phyloP scores from a whole-genome alignment of 2,113 vertebrate species.

The Caloenas nicobarica region DNA sequence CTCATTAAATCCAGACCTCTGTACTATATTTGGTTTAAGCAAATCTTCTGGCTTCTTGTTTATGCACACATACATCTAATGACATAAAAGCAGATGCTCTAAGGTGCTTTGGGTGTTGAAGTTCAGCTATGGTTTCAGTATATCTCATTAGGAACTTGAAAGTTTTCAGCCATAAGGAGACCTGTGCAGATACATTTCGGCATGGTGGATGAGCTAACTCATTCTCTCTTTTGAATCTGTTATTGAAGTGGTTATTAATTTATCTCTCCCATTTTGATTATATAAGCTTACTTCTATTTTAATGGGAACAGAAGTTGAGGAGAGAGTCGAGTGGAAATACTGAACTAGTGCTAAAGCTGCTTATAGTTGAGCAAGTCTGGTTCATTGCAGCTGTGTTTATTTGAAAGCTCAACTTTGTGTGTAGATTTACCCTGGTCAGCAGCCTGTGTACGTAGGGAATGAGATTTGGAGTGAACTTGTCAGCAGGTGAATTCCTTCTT shows the following conservation, averaged over 20 bases:
- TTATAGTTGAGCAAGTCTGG: neutral
- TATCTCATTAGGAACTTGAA: neutral
- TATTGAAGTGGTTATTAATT: neutral
- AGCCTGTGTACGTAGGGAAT: neutral
- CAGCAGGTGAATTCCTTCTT: slow-evolving; percentile 19
- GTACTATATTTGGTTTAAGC: neutral
- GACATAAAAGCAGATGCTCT: neutral
- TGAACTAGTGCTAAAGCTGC: neutral
- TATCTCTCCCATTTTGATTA: neutral
- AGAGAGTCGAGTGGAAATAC: neutral
- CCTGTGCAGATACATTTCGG: neutral
- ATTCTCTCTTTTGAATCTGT: neutral
- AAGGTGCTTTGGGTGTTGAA: neutral
- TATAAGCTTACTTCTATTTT: neutral
- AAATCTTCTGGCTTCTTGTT: neutral
- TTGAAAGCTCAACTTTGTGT: neutral
- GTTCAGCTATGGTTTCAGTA: neutral
- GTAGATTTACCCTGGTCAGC: neutral
- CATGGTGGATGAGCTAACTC: neutral
- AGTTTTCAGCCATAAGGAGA: neutral
- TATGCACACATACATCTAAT: neutral
- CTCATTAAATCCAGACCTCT: neutral
- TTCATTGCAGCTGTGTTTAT: neutral
- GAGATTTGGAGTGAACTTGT: slow-evolving; percentile 14
- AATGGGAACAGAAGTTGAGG: neutral